Evolutionary conservation across 1,140 invertebrate species (phyloP).

Genomic region (Brachionus manjavacas): DNA sequence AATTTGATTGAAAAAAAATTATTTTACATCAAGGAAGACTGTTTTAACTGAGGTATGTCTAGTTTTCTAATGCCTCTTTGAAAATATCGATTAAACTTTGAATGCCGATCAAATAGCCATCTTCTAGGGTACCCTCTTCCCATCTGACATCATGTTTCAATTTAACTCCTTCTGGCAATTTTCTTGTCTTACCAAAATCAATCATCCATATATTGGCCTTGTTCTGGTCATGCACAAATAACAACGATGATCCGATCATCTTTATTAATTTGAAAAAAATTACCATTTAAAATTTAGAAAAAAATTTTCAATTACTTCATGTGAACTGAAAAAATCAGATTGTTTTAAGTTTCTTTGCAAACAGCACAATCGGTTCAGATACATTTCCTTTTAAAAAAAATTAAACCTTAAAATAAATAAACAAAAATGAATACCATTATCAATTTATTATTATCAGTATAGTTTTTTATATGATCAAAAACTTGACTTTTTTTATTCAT

Average conservation of each 20-base stretch:
- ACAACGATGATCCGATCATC: conserved; percentile 89
- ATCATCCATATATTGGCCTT: conserved; percentile 83
- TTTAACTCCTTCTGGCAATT: conserved; percentile 56
- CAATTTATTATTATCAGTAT: not conserved
- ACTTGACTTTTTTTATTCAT: conserved; percentile 27
- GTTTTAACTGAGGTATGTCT: not conserved
- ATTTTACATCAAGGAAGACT: not conserved
- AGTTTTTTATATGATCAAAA: not conserved
- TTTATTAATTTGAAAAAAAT: conserved; percentile 52
- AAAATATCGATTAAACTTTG: conserved; percentile 82
- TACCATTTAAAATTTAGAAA: conserved; percentile 46
- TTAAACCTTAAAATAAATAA: not conserved
- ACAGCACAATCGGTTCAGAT: conserved; percentile 48
- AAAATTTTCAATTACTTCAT: conserved; percentile 68
- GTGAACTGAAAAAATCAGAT: conserved; percentile 79
- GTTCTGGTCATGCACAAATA: conserved; percentile 84
- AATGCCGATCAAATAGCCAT: conserved; percentile 88
- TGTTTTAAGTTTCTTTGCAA: conserved; percentile 65
- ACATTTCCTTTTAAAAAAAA: conserved; percentile 39
- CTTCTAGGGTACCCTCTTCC: conserved; percentile 95
- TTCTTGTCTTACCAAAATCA: conserved; percentile 91
- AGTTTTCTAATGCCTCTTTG: conserved; percentile 37
- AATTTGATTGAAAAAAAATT: not conserved
- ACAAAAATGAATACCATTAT: not conserved
- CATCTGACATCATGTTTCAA: conserved; percentile 78